Conservation (phyloP, 1,140 invertebrate species). For the Ceratosolen solmsi region DNA sequence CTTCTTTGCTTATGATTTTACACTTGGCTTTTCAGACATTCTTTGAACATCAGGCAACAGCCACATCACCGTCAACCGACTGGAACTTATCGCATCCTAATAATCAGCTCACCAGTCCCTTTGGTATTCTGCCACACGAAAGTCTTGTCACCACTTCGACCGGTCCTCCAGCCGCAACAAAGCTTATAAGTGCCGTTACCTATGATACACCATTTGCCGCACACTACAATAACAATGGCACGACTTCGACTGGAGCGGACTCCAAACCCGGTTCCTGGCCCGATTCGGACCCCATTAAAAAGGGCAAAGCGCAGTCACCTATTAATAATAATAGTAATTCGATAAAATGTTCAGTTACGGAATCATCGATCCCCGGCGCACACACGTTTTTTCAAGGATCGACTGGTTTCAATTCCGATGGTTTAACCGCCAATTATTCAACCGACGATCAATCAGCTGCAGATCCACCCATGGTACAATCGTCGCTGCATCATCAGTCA, state of each 20-base stretch:
- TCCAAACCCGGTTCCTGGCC: slow-evolving; percentile 62
- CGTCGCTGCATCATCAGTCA: slow-evolving; percentile 75
- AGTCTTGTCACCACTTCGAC: slow-evolving; percentile 81
- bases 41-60: slow-evolving; percentile 77
- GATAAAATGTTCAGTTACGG: slow-evolving; percentile 12
- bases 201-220: slow-evolving; percentile 81
- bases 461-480: slow-evolving; percentile 64
- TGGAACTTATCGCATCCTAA: slow-evolving; percentile 78
- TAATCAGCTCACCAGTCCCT: slow-evolving; percentile 80
- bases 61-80: slow-evolving; percentile 72
- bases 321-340: slow-evolving; percentile 55
- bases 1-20: background rate
- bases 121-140: slow-evolving; percentile 85
- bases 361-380: slow-evolving; percentile 61
- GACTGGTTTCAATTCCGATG: slow-evolving; percentile 70
- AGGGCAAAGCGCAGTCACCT: slow-evolving; percentile 75
- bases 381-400: slow-evolving; percentile 78
- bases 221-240: slow-evolving; percentile 77
- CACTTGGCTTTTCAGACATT: slow-evolving; percentile 65
- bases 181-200: slow-evolving; percentile 66
- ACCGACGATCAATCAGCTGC: slow-evolving; percentile 58
- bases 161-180: slow-evolving; percentile 75
- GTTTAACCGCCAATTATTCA: slow-evolving; percentile 62
- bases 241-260: slow-evolving; percentile 72
- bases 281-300: slow-evolving; percentile 57